These are phyloP conservation scores for Sturnira hondurensis DNA, from an alignment of 2,113 vertebrate genomes.

Conservation along the genomic window DNA sequence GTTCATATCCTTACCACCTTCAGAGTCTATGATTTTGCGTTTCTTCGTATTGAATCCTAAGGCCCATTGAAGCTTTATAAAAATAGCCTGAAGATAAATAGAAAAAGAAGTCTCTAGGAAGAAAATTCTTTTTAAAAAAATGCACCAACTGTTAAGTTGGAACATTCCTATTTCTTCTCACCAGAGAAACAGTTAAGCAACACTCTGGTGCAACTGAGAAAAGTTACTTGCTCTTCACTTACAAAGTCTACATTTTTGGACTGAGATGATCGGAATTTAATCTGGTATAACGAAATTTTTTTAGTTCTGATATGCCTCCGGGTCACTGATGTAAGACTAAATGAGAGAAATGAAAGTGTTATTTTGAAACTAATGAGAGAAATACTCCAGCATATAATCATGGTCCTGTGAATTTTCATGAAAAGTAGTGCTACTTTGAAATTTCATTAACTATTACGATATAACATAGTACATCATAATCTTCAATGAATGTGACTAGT, in stretches of 20 bases:
- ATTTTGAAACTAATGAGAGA: conserved; percentile 29
- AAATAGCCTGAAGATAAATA: conserved; percentile 10
- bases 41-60: neutral
- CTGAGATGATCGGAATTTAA: neutral
- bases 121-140: neutral
- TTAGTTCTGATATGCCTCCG: neutral
- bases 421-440: conserved; percentile 8
- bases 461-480: neutral
- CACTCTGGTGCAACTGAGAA: neutral
- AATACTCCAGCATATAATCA: neutral
- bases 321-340: conserved; percentile 1
- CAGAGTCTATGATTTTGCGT: neutral
- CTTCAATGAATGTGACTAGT: neutral
- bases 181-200: conserved; percentile 20
- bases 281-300: neutral
- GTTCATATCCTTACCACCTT: neutral
- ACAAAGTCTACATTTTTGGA: neutral
- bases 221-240: neutral
- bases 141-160: neutral
- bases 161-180: conserved; percentile 20
- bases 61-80: neutral
- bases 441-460: neutral
- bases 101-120: neutral
- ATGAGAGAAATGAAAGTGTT: conserved; percentile 18
- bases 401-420: conserved; percentile 17